Percentiles rank a stretch among this genome's conserved stretches.
These are phyloP conservation scores for Stomorhina lunata DNA, from an alignment of 2,888 invertebrate genomes.

Conservation along the genomic window DNA sequence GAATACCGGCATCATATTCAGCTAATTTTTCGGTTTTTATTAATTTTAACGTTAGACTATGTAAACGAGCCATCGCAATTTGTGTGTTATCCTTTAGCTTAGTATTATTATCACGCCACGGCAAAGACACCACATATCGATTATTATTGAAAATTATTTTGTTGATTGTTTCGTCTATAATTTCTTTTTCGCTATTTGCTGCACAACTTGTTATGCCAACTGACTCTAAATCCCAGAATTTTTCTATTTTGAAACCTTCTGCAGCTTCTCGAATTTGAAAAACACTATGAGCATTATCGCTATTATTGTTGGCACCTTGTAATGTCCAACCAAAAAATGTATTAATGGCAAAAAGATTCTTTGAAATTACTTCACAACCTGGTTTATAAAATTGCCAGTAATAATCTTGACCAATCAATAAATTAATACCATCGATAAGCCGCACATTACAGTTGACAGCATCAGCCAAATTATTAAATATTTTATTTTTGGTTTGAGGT, in stretches of 20 bases:
- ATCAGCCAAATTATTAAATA: slow-evolving; percentile 1
- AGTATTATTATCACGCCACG: slow-evolving; percentile 22
- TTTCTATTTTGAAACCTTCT: slow-evolving; percentile 29
- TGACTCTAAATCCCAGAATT: slow-evolving; percentile 55
- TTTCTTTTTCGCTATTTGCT: not conserved
- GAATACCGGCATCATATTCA: slow-evolving; percentile 51
- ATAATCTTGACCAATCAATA: slow-evolving; percentile 57
- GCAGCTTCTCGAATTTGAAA: slow-evolving; percentile 27
- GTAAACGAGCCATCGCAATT: slow-evolving; percentile 25
- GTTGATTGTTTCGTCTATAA: slow-evolving; percentile 22
- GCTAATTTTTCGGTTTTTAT: slow-evolving; percentile 18
- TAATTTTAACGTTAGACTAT: slow-evolving; percentile 33
- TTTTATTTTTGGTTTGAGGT: slow-evolving; percentile 15
- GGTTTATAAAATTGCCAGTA: slow-evolving; percentile 58
- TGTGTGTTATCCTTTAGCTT: slow-evolving; percentile 44
- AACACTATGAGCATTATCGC: slow-evolving; percentile 4
- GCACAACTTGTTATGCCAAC: slow-evolving; percentile 40
- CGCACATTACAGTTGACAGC: slow-evolving; percentile 9
- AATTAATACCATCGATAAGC: slow-evolving; percentile 43
- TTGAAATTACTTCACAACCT: slow-evolving; percentile 17
- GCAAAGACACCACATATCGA: slow-evolving; percentile 44
- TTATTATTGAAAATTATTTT: slow-evolving; percentile 31
- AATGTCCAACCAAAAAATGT: slow-evolving; percentile 60
- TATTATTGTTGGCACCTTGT: slow-evolving; percentile 32
- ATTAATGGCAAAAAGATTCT: slow-evolving; percentile 52